These are phyloP conservation scores for Drepana falcataria DNA, from an alignment of 2,888 invertebrate genomes.

Conservation along the genomic window DNA sequence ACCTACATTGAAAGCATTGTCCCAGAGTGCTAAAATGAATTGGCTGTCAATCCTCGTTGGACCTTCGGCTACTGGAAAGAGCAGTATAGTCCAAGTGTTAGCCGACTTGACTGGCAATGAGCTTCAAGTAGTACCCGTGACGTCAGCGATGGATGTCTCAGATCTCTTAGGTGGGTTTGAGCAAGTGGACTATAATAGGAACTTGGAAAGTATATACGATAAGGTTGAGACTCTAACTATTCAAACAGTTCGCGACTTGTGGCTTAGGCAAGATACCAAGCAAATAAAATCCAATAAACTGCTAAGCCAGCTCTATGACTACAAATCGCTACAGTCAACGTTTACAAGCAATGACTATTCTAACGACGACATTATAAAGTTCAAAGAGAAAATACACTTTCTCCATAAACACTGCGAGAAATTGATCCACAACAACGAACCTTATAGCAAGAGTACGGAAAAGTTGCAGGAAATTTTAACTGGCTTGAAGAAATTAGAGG, in stretches of 20 bases:
- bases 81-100: constrained; percentile 85
- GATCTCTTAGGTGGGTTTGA: constrained; percentile 98
- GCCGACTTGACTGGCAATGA: constrained; percentile 86
- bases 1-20: constrained; percentile 85
- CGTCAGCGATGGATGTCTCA: constrained; percentile 95
- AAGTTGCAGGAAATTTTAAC: constrained; percentile 40
- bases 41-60: constrained; percentile 96
- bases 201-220: constrained; percentile 83
- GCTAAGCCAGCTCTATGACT: constrained; percentile 46
- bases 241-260: constrained; percentile 64
- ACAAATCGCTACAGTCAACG: constrained; percentile 38
- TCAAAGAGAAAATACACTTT: constrained; percentile 48
- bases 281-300: constrained; percentile 45
- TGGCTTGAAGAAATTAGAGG: constrained; percentile 54
- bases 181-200: constrained; percentile 88
- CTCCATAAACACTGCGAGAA: constrained; percentile 44
- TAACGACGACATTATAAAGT: constrained; percentile 33
- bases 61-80: constrained; percentile 87
- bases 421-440: constrained; percentile 28
- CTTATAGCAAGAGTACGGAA: constrained; percentile 15
- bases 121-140: constrained; percentile 88
- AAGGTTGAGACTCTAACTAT: constrained; percentile 76
- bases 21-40: constrained; percentile 92
- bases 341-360: constrained; percentile 19
- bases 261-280: constrained; percentile 41